A percentile compares a stretch with the other conserved stretches of the same genome.
Conservation (phyloP, 2,797 vertebrate genomes). For the Agapornis canus region DNA sequence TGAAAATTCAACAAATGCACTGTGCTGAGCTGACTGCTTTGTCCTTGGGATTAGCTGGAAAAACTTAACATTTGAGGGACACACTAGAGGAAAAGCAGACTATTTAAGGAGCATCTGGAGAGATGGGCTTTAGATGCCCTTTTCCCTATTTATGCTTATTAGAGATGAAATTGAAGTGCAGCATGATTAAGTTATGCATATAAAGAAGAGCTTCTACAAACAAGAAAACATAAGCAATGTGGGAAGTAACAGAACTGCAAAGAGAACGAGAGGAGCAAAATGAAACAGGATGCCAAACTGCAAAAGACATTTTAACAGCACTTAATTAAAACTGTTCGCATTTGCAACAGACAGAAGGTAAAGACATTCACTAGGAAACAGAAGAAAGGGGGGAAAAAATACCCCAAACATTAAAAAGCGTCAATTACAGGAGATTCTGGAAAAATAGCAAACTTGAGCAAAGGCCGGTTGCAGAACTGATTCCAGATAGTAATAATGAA, state of each 20-base stretch:
- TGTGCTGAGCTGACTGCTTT: neutral
- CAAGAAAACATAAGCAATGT: constrained; percentile 71
- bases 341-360: constrained; percentile 68
- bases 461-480: neutral
- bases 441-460: constrained; percentile 14
- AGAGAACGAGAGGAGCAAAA: constrained; percentile 52
- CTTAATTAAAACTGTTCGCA: constrained; percentile 68
- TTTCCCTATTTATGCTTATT: constrained; percentile 12
- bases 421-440: constrained; percentile 33
- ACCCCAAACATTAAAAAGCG: neutral
- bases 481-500: neutral
- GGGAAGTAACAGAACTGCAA: constrained; percentile 59
- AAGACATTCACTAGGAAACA: constrained; percentile 46
- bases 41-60: neutral
- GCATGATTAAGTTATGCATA: constrained; percentile 33
- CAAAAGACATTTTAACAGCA: constrained; percentile 66
- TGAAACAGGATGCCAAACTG: constrained; percentile 42
- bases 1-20: neutral
- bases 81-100: neutral
- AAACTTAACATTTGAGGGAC: neutral
- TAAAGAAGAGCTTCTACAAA: constrained; percentile 62
- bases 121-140: constrained; percentile 15
- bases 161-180: constrained; percentile 24
- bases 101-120: constrained; percentile 1
- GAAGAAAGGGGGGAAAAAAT: neutral